phyloP scores from a whole-genome alignment of 2,113 vertebrate genomes.

The Grallaria varia region DNA sequence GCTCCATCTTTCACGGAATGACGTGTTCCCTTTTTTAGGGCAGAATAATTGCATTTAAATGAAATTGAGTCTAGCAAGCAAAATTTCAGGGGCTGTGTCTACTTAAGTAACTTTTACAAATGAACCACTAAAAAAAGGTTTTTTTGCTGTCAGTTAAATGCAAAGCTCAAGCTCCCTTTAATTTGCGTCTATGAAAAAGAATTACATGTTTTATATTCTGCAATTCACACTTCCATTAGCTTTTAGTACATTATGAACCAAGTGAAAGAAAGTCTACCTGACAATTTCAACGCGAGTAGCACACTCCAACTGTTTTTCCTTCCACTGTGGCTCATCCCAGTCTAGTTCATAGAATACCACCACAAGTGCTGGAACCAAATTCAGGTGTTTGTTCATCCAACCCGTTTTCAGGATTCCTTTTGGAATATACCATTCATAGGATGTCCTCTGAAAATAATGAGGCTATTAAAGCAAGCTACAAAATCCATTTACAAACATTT shows the following conservation, averaged over 20 bases:
- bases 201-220: not conserved
- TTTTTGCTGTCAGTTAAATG: not conserved
- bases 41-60: not conserved
- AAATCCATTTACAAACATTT: not conserved
- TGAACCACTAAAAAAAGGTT: not conserved
- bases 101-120: not conserved
- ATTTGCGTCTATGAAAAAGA: not conserved
- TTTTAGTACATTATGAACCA: not conserved
- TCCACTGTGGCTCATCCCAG: slow-evolving; percentile 98
- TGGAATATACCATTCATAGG: slow-evolving; percentile 98
- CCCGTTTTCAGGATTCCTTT: slow-evolving; percentile 97
- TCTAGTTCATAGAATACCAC: slow-evolving; percentile 98
- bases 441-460: slow-evolving; percentile 83
- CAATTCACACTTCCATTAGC: not conserved
- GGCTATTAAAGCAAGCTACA: not conserved
- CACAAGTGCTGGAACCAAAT: slow-evolving; percentile 92
- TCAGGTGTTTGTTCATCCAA: slow-evolving; percentile 99
- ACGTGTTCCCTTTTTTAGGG: not conserved
- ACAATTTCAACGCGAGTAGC: slow-evolving; percentile 97
- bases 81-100: not conserved
- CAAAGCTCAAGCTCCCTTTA: not conserved
- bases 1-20: not conserved
- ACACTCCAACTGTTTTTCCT: slow-evolving; percentile 95
- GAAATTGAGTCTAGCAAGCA: not conserved
- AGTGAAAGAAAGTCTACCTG: slow-evolving; percentile 74